phyloP scores from a whole-genome alignment of 1,140 invertebrate genomes.

The Trinorchestia longiramus region DNA sequence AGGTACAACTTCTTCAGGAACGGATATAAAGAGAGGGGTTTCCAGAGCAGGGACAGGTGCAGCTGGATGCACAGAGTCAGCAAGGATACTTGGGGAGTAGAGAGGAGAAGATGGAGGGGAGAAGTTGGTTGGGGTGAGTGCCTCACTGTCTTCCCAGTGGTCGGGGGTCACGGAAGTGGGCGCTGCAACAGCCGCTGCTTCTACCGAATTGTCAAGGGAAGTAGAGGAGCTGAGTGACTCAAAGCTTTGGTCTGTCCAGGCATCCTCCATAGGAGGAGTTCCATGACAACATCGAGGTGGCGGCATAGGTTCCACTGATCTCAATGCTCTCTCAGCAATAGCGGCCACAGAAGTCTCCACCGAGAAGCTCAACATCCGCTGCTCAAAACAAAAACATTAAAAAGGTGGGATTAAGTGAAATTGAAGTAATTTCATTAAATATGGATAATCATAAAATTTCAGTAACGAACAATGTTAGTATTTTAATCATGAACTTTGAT shows the following conservation, averaged over 20 bases:
- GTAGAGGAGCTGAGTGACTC: not conserved
- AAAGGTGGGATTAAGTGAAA: not conserved
- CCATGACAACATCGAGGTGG: not conserved
- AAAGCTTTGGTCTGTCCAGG: not conserved
- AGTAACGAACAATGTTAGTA: not conserved
- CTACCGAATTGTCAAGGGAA: not conserved
- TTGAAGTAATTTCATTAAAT: not conserved
- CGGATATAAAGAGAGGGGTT: not conserved
- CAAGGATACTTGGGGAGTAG: not conserved
- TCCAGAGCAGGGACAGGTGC: not conserved
- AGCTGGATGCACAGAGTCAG: not conserved
- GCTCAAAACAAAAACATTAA: not conserved
- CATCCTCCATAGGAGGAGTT: not conserved
- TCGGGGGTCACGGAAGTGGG: not conserved
- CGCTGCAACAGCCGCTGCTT: not conserved
- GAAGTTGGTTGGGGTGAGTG: constrained; percentile 37
- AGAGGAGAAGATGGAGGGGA: not conserved
- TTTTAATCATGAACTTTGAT: not conserved
- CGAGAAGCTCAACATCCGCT: not conserved
- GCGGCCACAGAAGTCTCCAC: not conserved
- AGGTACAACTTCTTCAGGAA: not conserved
- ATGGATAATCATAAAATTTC: not conserved
- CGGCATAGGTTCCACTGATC: not conserved
- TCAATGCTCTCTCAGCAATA: not conserved
- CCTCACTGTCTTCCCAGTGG: constrained; percentile 23